phyloP scores from a whole-genome alignment of 2,797 vertebrate species.

The Alosa sapidissima region DNA sequence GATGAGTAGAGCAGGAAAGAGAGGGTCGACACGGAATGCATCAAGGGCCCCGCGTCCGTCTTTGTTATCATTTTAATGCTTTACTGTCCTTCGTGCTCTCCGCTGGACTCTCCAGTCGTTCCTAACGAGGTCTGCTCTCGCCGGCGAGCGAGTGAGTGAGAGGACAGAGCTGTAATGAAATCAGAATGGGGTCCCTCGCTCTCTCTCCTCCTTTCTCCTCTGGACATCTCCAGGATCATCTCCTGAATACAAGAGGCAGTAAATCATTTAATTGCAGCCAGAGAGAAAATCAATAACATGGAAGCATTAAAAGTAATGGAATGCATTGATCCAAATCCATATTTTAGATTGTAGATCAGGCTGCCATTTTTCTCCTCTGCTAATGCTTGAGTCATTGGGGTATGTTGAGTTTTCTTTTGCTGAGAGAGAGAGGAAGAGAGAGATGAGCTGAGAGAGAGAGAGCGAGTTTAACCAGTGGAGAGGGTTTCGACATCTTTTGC shows the following conservation, averaged over 20 bases:
- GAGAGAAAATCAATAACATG: slow-evolving; percentile 54
- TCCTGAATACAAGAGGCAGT: slow-evolving; percentile 54
- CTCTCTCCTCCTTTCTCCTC: slow-evolving; percentile 48
- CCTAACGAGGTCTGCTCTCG: slow-evolving; percentile 50
- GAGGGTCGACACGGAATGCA: slow-evolving; percentile 44
- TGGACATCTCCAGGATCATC: slow-evolving; percentile 47
- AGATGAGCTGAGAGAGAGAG: background rate
- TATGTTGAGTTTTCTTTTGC: slow-evolving; percentile 28
- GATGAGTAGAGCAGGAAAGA: slow-evolving; percentile 44
- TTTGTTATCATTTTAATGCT: slow-evolving; percentile 53
- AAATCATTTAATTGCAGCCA: slow-evolving; percentile 58
- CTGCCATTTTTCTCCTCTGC: slow-evolving; percentile 38
- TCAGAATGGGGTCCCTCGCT: slow-evolving; percentile 52
- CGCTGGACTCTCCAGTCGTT: slow-evolving; percentile 44
- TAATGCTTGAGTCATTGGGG: slow-evolving; percentile 7
- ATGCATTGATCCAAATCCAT: slow-evolving; percentile 53
- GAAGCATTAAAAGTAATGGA: slow-evolving; percentile 55
- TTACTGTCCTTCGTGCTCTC: slow-evolving; percentile 51
- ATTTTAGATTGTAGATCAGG: slow-evolving; percentile 51
- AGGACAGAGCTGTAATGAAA: slow-evolving; percentile 52
- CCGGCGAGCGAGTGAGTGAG: slow-evolving; percentile 49
- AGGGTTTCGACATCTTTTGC: slow-evolving; percentile 24
- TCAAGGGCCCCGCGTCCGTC: slow-evolving; percentile 54
- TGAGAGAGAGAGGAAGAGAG: background rate
- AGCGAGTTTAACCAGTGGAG: slow-evolving; percentile 14